These are phyloP conservation scores for Fregetta grallaria DNA, from an alignment of 2,113 vertebrate species.

Conservation along the genomic window DNA sequence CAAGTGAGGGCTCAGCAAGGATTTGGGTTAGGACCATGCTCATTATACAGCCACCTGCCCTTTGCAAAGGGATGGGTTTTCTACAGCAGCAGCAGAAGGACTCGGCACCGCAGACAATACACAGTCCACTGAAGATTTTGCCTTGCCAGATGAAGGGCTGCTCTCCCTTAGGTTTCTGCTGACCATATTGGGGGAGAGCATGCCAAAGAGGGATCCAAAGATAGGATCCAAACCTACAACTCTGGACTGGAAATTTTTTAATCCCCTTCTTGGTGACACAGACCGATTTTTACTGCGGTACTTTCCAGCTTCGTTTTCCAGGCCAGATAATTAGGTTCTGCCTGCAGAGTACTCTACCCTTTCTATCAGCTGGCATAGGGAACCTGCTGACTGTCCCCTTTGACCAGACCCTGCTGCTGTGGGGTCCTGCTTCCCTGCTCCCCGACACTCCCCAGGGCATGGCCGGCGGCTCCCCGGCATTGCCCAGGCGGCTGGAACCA, in stretches of 20 bases:
- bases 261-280: neutral
- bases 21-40: neutral
- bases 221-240: neutral
- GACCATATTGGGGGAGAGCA: neutral
- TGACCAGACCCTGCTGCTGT: neutral
- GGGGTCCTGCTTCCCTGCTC: neutral
- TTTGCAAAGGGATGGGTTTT: neutral
- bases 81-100: neutral
- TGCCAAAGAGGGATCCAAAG: neutral
- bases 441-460: neutral
- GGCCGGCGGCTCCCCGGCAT: accelerated
- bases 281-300: neutral
- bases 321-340: neutral
- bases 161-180: neutral
- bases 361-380: neutral
- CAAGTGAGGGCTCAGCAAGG: neutral
- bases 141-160: neutral
- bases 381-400: neutral
- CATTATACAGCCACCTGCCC: neutral
- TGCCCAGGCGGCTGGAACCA: neutral
- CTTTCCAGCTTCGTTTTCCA: neutral
- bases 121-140: neutral
- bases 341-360: neutral
- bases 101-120: neutral
- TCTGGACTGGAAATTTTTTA: neutral